These are phyloP conservation scores for Mycteria americana DNA, from an alignment of 2,797 vertebrate genomes.

Conservation along the genomic window DNA sequence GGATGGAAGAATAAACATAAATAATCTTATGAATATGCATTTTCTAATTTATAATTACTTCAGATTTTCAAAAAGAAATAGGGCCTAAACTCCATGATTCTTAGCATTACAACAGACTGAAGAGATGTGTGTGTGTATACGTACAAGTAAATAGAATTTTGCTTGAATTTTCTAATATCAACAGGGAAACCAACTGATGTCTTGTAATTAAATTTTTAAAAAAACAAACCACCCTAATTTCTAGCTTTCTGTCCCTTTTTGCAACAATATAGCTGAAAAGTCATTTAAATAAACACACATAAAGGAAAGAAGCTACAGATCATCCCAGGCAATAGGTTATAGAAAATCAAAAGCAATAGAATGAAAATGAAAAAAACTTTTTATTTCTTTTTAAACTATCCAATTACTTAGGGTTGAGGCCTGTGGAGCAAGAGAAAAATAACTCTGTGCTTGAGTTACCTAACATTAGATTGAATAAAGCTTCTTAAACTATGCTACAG, in stretches of 20 bases:
- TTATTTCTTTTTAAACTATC: neutral
- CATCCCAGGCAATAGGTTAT: neutral
- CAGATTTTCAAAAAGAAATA: neutral
- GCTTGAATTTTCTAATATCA: neutral
- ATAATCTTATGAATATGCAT: neutral
- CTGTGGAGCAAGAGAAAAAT: neutral
- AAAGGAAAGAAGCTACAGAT: neutral
- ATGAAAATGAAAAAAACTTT: neutral
- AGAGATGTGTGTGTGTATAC: rapidly evolving
- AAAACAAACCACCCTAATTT: neutral
- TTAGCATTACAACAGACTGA: neutral
- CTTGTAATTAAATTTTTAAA: neutral
- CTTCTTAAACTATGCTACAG: neutral
- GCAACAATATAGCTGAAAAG: neutral
- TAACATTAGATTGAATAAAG: neutral
- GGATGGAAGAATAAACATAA: neutral
- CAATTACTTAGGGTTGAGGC: neutral
- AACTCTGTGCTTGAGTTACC: neutral
- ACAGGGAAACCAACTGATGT: neutral
- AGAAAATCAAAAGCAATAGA: neutral
- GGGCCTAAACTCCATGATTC: neutral
- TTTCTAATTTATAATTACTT: neutral
- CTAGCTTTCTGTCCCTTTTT: neutral
- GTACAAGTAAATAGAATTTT: neutral
- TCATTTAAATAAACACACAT: neutral